Evolutionary conservation across 2,888 invertebrate genomes (phyloP).

Genomic region (Marronus borbonicus): DNA sequence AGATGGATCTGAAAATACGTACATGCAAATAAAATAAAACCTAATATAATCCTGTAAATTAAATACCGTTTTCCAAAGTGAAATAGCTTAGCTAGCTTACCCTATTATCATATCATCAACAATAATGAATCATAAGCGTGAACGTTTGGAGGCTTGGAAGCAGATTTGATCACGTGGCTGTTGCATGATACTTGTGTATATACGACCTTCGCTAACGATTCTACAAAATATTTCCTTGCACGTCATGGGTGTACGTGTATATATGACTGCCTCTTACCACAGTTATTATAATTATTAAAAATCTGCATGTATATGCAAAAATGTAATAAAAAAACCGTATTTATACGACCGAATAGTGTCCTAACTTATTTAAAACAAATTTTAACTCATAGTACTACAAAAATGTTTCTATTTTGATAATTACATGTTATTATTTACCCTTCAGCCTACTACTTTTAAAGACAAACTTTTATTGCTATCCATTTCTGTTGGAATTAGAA

Average conservation of each 20-base stretch:
- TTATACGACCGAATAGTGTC: no score
- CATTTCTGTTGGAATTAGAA: no score
- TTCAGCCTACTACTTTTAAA: no score
- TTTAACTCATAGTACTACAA: no score
- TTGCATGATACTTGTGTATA: constrained; percentile 10
- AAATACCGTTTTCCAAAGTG: background rate
- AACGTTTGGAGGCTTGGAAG: background rate
- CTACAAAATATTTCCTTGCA: constrained; percentile 10
- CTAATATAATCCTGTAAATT: no score
- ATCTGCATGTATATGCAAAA: background rate
- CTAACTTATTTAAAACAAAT: no score
- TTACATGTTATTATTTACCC: no score
- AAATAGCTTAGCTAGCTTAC: background rate
- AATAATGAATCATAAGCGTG: constrained; percentile 1
- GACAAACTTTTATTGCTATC: no score
- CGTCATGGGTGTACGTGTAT: background rate
- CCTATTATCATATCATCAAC: constrained; percentile 19
- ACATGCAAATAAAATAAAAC: no score
- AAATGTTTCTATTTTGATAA: no score
- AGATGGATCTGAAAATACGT: no score
- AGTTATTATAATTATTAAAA: background rate
- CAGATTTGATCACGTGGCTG: background rate
- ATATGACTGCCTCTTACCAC: background rate
- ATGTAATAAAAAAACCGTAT: no score
- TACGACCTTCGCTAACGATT: constrained; percentile 25